Evolutionary conservation across 2,797 vertebrate species (phyloP), one percentile per base, ranked within the genome.

Genomic region (Cryptoprocta ferox): DNA sequence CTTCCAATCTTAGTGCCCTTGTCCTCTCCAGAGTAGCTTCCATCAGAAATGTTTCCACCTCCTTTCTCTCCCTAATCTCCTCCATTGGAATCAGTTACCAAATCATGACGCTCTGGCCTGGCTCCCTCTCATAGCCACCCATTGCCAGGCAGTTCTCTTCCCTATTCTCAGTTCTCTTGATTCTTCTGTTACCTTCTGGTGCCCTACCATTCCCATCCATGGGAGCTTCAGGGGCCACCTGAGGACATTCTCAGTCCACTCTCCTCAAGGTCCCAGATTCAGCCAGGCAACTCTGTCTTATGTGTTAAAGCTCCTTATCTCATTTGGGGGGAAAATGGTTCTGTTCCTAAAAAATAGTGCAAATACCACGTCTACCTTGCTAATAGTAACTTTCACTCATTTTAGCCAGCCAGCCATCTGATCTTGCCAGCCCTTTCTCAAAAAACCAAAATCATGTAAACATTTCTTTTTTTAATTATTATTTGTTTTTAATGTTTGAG

Each of bases 211-310:
- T 37, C 42, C 37, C 24, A 73, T 9, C 61, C 9, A 14, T 6
- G n/a, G 59, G 35, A 35, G 26, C 30, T 10, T 37, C 26, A 45
- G 15, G 14, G 39, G 35, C 18, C 8, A 28, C 32, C 3, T 6
- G n/a, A n/a, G 13, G 16, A 7, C 26, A 21, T 1, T 0, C 32
- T 28, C 35, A 45, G 1, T 10, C 14, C 11, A n/a, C 32, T 11
- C 45, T 70, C 8, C 39, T 35, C 8, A 90, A n/a, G 9, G 28
- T 28, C 78, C 10, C 66, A 65, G n/a, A 48, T 45, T 70, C 26
- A 48, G n/a, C 28, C 63, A 70, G 70, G 16, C 28, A 91, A 24
- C 28, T 75, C n/a, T 68, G 30, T 61, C 48, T 84, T 76, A 79
- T 70, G 48, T 21, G 45, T 5, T 4, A 65, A 94, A 91, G 24